Conservation (phyloP, 1,140 invertebrate species). For the Heliconius eleuchia region DNA sequence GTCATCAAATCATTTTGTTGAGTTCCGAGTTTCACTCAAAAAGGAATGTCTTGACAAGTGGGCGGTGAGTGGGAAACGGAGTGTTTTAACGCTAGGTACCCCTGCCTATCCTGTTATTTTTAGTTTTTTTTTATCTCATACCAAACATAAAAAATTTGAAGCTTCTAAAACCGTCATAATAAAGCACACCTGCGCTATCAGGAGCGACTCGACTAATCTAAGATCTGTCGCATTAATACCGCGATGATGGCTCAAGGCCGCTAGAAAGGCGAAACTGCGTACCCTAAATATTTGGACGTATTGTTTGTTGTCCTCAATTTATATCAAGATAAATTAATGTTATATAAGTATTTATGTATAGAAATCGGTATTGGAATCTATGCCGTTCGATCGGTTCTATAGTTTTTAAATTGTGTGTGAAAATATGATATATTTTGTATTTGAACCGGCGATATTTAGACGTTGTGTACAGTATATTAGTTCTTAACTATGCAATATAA, state of each 20-base stretch:
- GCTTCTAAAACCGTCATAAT: background rate
- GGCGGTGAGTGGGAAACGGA: too few relatives aligned
- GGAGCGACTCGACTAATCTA: background rate
- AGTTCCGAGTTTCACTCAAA: too few relatives aligned
- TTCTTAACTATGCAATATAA: too few relatives aligned
- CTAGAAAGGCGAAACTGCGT: conserved; percentile 49
- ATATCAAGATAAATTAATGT: conserved; percentile 4
- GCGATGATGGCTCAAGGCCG: conserved; percentile 59
- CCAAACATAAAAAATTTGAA: background rate
- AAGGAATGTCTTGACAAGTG: too few relatives aligned
- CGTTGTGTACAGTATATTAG: too few relatives aligned
- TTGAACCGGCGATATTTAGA: too few relatives aligned
- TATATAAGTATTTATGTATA: background rate
- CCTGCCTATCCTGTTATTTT: background rate
- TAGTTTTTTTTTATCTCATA: background rate
- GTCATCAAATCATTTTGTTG: too few relatives aligned
- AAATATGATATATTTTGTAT: too few relatives aligned
- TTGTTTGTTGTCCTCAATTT: conserved; percentile 28
- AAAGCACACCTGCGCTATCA: conserved; percentile 1
- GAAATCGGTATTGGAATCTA: background rate
- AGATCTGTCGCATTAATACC: conserved; percentile 56
- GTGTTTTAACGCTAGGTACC: too few relatives aligned
- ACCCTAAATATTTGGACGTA: conserved; percentile 35
- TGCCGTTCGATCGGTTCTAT: too few relatives aligned
- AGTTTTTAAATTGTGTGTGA: too few relatives aligned